Evolutionary conservation across 2,888 invertebrate species (phyloP), one percentile per base, ranked within the genome.

Genomic region (Mythimna loreyi): DNA sequence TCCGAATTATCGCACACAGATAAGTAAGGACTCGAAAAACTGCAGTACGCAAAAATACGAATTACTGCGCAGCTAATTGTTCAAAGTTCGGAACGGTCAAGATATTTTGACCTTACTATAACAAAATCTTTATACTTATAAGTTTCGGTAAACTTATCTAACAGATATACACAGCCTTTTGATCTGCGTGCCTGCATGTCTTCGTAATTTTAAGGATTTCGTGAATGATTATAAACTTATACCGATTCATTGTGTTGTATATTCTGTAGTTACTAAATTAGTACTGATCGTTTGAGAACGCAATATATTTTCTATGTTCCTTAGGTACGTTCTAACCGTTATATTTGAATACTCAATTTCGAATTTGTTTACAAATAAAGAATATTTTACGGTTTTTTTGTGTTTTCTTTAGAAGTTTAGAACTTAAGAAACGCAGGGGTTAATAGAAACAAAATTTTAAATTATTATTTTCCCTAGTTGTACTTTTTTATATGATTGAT

Each of bases 351-450:
- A 86, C 82, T 85, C 85, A 78, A 83, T 87, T 87, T 87, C 82
- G 87, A 86, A 86, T 89, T 92, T 90, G 86, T 91, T 92, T 91
- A 84, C 89, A 81, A 92, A 92, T 92, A 92, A 93, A 93, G 21
- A 78, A 89, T 93, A 93, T 93, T 94, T 93, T 92, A 89, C 80
- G 86, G 86, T 91, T 88, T 13, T 21, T 40, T 16, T 58, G 73
- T 53, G 65, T 85, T 86, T 86, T 56, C n/a, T 45, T 8, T 52
- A 3, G 1, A 52, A 19, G 28, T 19, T 19, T 9, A 28, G 19
- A n/a, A n/a, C n/a, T n/a, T n/a, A n/a, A 2, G 21, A 9, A 28
- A 28, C 28, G 28, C 4, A 28, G 28, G 28, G 28, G 28, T 28
- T 2, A 3, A 28, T 28, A 28, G 28, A 28, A 28, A 28, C 28